Conservation (phyloP, 2,888 invertebrate species). For the Andrena praecox region DNA sequence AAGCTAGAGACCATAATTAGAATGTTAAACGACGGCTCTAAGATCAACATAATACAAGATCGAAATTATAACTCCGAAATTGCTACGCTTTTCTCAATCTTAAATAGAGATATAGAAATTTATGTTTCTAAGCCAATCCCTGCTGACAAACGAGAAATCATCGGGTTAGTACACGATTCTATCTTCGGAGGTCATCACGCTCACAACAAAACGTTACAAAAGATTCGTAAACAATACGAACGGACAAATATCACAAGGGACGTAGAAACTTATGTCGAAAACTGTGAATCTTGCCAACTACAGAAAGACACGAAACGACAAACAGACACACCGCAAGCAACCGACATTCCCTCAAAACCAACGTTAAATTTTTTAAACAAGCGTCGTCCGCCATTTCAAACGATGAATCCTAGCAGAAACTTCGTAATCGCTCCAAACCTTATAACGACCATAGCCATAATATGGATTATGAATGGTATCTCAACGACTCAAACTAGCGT, state of each 20-base stretch:
- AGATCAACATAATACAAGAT: no score
- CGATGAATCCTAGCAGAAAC: not conserved
- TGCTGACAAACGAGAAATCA: no score
- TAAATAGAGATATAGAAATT: no score
- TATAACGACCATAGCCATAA: not conserved
- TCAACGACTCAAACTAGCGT: not conserved
- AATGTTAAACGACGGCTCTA: no score
- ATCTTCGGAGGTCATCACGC: no score
- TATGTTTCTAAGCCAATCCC: no score
- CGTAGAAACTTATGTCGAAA: not conserved
- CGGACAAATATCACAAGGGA: not conserved
- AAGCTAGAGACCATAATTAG: no score
- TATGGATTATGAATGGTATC: not conserved
- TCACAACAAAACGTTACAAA: no score
- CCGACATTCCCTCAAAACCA: conserved; percentile 19
- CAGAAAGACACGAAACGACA: conserved; percentile 24
- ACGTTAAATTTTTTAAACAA: conserved; percentile 4
- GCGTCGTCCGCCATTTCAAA: not conserved
- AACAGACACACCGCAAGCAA: conserved; percentile 7
- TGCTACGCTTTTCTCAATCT: no score
- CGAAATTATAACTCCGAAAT: no score
- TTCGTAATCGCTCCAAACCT: not conserved
- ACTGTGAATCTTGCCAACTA: conserved; percentile 4
- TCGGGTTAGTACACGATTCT: no score
- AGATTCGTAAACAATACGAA: no score